Evolutionary conservation across 1,140 invertebrate genomes (phyloP).

Genomic region (Microplitis mediator): DNA sequence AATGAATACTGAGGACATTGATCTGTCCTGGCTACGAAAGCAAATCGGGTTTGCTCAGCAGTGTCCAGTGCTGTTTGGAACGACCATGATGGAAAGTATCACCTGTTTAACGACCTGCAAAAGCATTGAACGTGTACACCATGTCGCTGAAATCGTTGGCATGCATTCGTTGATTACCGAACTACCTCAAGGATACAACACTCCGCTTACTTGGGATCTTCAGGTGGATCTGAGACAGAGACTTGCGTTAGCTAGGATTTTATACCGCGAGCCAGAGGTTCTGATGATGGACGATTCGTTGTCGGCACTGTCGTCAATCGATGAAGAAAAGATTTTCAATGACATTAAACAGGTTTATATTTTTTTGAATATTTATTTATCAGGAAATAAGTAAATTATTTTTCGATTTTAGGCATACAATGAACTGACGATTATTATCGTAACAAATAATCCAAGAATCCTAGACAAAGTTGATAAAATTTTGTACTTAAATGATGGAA

Average conservation of each 20-base stretch:
- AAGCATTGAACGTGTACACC: not conserved
- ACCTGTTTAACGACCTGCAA: conserved; percentile 6
- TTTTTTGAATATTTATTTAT: too few relatives aligned
- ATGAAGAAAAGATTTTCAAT: conserved; percentile 5
- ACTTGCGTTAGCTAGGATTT: conserved; percentile 11
- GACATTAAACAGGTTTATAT: not conserved
- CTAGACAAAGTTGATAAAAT: conserved; percentile 17
- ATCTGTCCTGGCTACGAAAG: not conserved
- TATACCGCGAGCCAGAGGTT: conserved; percentile 13
- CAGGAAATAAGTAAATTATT: too few relatives aligned
- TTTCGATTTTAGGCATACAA: not conserved
- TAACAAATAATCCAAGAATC: conserved; percentile 9
- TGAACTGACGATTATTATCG: conserved; percentile 8
- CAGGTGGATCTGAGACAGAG: conserved; percentile 16
- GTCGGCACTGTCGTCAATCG: conserved; percentile 8
- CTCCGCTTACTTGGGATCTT: conserved; percentile 4
- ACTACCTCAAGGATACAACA: conserved; percentile 10
- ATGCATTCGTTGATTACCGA: conserved; percentile 4
- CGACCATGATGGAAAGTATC: conserved; percentile 10
- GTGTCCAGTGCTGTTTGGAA: conserved; percentile 21
- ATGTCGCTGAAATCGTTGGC: not conserved
- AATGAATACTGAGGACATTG: not conserved
- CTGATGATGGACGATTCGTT: conserved; percentile 14
- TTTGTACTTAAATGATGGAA: conserved; percentile 6
- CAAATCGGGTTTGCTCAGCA: conserved; percentile 19